A percentile compares a stretch with the other conserved stretches of the same genome.
These are phyloP conservation scores for Addax nasomaculatus DNA, from an alignment of 2,113 vertebrate species.

Conservation along the genomic window DNA sequence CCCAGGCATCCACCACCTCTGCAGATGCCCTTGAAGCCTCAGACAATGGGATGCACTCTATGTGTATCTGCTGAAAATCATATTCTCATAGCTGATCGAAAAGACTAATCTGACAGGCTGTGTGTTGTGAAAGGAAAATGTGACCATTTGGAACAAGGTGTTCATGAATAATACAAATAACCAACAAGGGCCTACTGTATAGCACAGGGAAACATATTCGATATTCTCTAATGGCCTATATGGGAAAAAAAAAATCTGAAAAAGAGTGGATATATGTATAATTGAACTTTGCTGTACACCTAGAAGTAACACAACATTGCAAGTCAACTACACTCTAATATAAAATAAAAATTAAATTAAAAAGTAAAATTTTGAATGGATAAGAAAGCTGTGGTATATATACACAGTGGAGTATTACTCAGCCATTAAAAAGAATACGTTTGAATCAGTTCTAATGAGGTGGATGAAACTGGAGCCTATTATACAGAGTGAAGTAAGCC, in stretches of 20 bases:
- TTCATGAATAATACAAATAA: not conserved
- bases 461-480: too few relatives aligned
- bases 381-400: too few relatives aligned
- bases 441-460: too few relatives aligned
- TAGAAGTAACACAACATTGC: not conserved
- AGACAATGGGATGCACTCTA: not conserved
- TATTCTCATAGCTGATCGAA: not conserved
- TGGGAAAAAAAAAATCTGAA: not conserved
- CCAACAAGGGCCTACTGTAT: not conserved
- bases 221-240: not conserved
- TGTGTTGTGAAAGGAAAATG: not conserved
- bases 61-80: not conserved
- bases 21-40: not conserved
- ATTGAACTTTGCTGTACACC: not conserved
- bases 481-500: too few relatives aligned
- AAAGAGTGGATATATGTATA: not conserved
- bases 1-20: not conserved
- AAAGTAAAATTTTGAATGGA: not conserved
- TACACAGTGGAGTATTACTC: too few relatives aligned
- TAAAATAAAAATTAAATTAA: not conserved
- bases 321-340: not conserved
- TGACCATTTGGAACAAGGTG: not conserved
- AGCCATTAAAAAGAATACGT: too few relatives aligned
- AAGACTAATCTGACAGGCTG: not conserved
- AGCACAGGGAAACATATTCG: not conserved